Conservation (phyloP, 2,888 invertebrate species). For the Melieria omissa region DNA sequence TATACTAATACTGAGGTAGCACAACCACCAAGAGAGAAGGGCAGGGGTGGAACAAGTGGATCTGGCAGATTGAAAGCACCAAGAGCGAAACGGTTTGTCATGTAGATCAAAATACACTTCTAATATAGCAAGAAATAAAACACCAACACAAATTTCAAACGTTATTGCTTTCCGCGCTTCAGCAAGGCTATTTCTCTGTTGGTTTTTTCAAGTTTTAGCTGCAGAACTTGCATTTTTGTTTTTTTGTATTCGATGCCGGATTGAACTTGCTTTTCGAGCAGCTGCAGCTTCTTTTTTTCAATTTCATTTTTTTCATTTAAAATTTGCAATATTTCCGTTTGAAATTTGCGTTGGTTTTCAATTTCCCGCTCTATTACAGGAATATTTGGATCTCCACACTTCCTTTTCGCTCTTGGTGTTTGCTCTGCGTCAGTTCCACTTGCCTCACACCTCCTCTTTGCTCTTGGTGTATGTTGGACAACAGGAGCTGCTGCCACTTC, state of each 20-base stretch:
- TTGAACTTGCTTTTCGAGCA: neutral
- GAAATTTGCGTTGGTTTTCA: slow-evolving; percentile 1
- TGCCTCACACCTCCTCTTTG: neutral
- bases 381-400: neutral
- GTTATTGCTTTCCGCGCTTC: neutral
- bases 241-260: neutral
- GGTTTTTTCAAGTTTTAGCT: slow-evolving; percentile 2
- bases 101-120: no score
- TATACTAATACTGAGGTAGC: no score
- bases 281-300: slow-evolving; percentile 4
- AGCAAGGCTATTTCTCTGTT: neutral
- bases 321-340: neutral
- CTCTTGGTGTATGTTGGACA: slow-evolving; percentile 7
- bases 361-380: neutral
- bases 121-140: no score
- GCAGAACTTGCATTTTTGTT: slow-evolving; percentile 1
- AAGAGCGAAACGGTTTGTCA: no score
- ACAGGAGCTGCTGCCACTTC: neutral
- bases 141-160: neutral
- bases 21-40: no score
- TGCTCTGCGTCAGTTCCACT: neutral
- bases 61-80: no score
- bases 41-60: no score
- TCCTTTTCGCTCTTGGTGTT: neutral
- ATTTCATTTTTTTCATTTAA: slow-evolving; percentile 2